These are phyloP conservation scores for Melanostoma scalare DNA, from an alignment of 2,888 invertebrate genomes.

Conservation along the genomic window DNA sequence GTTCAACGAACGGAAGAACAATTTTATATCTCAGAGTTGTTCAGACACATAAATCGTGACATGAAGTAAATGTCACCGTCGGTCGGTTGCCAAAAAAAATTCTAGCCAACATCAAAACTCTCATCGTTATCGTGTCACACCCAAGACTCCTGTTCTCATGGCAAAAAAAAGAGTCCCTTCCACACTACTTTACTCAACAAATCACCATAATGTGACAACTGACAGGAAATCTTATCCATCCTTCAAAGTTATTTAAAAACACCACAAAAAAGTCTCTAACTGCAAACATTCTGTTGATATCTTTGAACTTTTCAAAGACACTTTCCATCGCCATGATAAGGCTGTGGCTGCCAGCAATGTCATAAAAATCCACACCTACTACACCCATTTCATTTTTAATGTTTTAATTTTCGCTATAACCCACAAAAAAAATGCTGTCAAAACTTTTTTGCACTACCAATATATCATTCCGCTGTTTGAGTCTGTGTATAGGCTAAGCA, in stretches of 20 bases:
- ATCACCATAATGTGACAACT: slow-evolving; percentile 7
- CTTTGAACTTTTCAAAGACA: slow-evolving; percentile 61
- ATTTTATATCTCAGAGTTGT: no score
- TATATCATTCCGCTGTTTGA: slow-evolving; percentile 56
- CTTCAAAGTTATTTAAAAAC: not conserved
- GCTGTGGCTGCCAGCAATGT: slow-evolving; percentile 39
- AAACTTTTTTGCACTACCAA: slow-evolving; percentile 63
- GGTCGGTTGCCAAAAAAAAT: not conserved
- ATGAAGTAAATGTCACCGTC: no score
- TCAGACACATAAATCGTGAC: no score
- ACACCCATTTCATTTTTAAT: slow-evolving; percentile 44
- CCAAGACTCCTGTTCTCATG: not conserved
- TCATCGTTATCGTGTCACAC: not conserved
- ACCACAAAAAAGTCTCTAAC: slow-evolving; percentile 22
- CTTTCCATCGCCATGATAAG: slow-evolving; percentile 50
- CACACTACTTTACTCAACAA: slow-evolving; percentile 10
- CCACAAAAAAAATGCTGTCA: slow-evolving; percentile 46
- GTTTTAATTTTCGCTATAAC: slow-evolving; percentile 56
- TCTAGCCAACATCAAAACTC: slow-evolving; percentile 17
- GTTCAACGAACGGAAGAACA: no score
- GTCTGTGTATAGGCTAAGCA: slow-evolving; percentile 31
- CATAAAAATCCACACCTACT: slow-evolving; percentile 29
- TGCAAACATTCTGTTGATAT: slow-evolving; percentile 44
- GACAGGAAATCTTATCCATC: slow-evolving; percentile 29
- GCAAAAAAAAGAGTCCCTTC: not conserved